Conservation (phyloP, 2,113 vertebrate species). For the Solenodon paradoxus region DNA sequence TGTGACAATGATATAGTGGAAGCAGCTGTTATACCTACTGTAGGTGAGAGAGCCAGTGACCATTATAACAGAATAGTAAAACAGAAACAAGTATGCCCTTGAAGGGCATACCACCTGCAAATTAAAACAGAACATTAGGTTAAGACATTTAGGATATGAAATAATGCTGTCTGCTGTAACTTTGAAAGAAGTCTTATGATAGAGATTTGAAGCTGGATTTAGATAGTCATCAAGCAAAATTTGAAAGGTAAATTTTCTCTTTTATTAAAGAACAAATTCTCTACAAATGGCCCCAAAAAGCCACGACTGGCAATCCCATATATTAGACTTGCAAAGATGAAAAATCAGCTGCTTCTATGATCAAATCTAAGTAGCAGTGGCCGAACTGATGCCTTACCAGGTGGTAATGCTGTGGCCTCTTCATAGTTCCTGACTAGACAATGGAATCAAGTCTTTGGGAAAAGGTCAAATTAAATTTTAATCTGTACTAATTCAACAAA, state of each 20-base stretch:
- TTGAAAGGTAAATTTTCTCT: neutral
- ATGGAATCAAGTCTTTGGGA: neutral
- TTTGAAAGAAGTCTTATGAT: neutral
- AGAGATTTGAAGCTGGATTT: neutral
- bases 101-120: neutral
- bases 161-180: neutral
- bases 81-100: neutral
- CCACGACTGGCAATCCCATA: neutral
- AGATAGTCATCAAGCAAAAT: neutral
- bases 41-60: neutral
- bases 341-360: neutral
- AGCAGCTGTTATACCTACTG: neutral
- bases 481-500: neutral
- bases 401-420: neutral
- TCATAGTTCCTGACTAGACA: neutral
- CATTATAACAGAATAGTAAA: neutral
- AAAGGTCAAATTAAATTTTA: neutral
- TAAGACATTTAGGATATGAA: neutral
- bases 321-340: neutral
- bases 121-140: neutral
- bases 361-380: neutral
- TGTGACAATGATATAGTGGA: neutral
- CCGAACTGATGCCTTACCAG: neutral
- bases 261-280: neutral
- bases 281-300: neutral